Percentiles rank a stretch among this genome's conserved stretches.
These are phyloP conservation scores for Narcine bancroftii DNA, from an alignment of 2,113 vertebrate species.

Conservation along the genomic window DNA sequence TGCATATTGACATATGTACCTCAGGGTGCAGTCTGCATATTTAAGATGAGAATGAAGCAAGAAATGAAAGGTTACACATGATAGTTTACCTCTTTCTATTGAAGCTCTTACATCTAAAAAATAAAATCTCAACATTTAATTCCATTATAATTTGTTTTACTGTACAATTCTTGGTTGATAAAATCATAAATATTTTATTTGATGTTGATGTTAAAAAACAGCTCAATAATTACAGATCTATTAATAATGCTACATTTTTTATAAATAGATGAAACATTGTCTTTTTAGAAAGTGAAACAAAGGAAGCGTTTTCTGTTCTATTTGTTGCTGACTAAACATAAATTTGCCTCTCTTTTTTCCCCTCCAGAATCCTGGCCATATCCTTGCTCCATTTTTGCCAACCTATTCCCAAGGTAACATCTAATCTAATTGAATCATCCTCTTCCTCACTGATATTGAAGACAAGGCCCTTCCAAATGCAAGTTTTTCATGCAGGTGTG, in stretches of 20 bases:
- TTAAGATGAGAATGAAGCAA: slow-evolving; percentile 32
- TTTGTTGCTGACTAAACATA: not conserved
- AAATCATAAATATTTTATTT: slow-evolving; percentile 5
- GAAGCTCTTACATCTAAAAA: slow-evolving; percentile 21
- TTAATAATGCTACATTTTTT: not conserved
- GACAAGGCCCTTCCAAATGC: slow-evolving; percentile 54
- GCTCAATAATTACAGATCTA: not conserved
- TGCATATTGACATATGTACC: slow-evolving; percentile 19
- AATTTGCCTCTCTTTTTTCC: slow-evolving; percentile 44
- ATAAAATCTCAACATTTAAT: slow-evolving; percentile 11
- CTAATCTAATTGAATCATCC: slow-evolving; percentile 59
- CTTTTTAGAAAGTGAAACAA: not conserved
- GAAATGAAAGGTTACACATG: slow-evolving; percentile 23
- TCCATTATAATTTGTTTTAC: slow-evolving; percentile 11
- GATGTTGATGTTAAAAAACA: not conserved
- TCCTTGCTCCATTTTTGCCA: slow-evolving; percentile 54
- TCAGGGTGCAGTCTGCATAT: slow-evolving; percentile 28
- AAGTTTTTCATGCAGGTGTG: slow-evolving; percentile 54
- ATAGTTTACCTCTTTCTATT: slow-evolving; percentile 21
- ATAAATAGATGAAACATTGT: not conserved
- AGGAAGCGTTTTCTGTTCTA: not conserved
- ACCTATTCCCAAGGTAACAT: slow-evolving; percentile 61
- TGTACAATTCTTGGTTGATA: not conserved
- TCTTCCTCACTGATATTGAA: slow-evolving; percentile 53
- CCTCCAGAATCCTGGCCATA: slow-evolving; percentile 62